Percentiles rank a stretch among this genome's conserved stretches.
Conservation (phyloP, 1,140 invertebrate genomes). For the Antheraea pernyi region DNA sequence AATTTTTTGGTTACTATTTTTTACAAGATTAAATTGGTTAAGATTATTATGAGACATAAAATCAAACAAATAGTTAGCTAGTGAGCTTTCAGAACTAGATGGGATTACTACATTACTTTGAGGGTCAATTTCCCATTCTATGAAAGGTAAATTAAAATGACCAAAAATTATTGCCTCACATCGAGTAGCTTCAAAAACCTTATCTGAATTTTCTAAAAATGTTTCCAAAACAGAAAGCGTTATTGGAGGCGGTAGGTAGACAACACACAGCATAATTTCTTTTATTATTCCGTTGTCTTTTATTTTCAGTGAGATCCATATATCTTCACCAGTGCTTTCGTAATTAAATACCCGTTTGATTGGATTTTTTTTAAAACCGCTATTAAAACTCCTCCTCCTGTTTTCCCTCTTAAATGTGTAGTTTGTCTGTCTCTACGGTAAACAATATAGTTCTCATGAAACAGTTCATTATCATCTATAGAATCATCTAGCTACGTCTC, state of each 20-base stretch:
- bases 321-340: neutral
- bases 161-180: neutral
- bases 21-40: too few species aligned
- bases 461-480: too few species aligned
- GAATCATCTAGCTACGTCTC: too few species aligned
- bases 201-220: neutral
- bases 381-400: too few species aligned
- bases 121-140: neutral
- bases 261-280: neutral
- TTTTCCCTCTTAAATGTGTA: neutral
- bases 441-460: slow-evolving; percentile 18
- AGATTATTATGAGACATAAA: too few species aligned
- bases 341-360: neutral
- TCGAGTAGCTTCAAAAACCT: too few species aligned
- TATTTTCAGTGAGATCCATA: neutral
- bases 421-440: slow-evolving; percentile 21
- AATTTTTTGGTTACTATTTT: too few species aligned
- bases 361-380: neutral
- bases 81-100: too few species aligned
- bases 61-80: too few species aligned
- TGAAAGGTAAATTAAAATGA: neutral
- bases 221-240: neutral
- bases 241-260: neutral
- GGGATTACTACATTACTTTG: too few species aligned
- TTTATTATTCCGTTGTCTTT: neutral